Evolutionary conservation across 1,140 invertebrate species (phyloP), one percentile per base, ranked within the genome.

Genomic region (Aphelenchoides avenae): DNA sequence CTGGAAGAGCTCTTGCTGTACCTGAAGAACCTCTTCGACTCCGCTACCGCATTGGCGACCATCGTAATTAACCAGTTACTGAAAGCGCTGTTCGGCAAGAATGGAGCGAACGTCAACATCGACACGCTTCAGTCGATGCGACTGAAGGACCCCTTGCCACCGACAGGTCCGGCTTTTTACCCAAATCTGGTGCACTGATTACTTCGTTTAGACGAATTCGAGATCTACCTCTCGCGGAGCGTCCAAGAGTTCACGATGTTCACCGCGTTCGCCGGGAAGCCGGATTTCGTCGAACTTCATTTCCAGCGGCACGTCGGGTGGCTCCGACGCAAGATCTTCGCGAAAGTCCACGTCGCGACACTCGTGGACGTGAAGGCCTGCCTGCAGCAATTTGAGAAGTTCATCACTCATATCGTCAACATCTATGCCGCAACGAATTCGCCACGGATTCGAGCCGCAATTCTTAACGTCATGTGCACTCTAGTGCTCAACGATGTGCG

Each of bases 351-450:
- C n/a, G 48, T 26, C 15, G n/a, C 3, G 3, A 20, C 40, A 51
- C 41, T 51, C 9, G 30, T 3, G 11, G 41, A 37, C 9, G 30
- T 60, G 20, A 34, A 30, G 29, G 34, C 48, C 18, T 13, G 36
- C 3, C 53, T 60, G 26, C 58, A 53, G 18, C 42, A 47, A 34
- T 60, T 61, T 18, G 57, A 60, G 7, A 42, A 33, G 11, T 60
- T 60, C 37, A 64, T 60, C 33, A 57, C 60, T 3, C 58, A 41
- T 29, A 30, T 60, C 15, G 36, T 60, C 36, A 61, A 60, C 33
- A 24, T 60, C n/a, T 60, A 60, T 49, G n/a, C 59, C 26, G 15
- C 63, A 15, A 64, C 41, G 7, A 60, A 62, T 49, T 60, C 57
- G 18, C 15, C 40, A 15, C 18, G 41, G 18, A n/a, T 51, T 5